Percentiles rank a stretch among this genome's conserved stretches.
Evolutionary conservation across 2,797 vertebrate genomes (phyloP).

Genomic region (Sebastes steindachneri): DNA sequence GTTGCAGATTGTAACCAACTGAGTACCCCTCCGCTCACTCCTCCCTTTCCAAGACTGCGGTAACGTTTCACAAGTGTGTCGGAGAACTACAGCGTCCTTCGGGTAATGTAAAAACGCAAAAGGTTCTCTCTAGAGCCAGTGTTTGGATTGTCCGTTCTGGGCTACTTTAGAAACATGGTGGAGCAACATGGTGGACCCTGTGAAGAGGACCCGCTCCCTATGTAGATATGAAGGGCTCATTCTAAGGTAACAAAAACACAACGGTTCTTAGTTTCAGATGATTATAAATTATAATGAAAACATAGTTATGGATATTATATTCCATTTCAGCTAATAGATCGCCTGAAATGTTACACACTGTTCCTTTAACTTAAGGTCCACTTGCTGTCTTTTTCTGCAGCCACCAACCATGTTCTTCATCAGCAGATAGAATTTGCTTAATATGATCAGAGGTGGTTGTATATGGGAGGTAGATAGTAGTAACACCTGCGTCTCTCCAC

Average conservation of each 20-base stretch:
- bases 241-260: background rate
- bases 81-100: too few relatives aligned
- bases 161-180: background rate
- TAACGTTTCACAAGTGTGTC: too few relatives aligned
- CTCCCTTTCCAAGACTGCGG: too few relatives aligned
- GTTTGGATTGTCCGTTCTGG: too few relatives aligned
- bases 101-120: too few relatives aligned
- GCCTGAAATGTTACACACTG: background rate
- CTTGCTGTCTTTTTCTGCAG: background rate
- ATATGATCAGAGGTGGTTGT: background rate
- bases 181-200: accelerated
- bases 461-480: background rate
- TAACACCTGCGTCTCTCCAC: background rate
- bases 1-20: background rate
- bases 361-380: background rate
- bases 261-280: background rate
- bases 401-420: background rate
- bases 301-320: too few relatives aligned
- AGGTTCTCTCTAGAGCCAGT: background rate
- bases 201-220: background rate
- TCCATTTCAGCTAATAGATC: too few relatives aligned
- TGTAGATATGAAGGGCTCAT: background rate
- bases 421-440: background rate
- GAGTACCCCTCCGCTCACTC: background rate
- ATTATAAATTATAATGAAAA: background rate